Conservation (phyloP, 2,888 invertebrate species). For the Lasius fuliginosus region DNA sequence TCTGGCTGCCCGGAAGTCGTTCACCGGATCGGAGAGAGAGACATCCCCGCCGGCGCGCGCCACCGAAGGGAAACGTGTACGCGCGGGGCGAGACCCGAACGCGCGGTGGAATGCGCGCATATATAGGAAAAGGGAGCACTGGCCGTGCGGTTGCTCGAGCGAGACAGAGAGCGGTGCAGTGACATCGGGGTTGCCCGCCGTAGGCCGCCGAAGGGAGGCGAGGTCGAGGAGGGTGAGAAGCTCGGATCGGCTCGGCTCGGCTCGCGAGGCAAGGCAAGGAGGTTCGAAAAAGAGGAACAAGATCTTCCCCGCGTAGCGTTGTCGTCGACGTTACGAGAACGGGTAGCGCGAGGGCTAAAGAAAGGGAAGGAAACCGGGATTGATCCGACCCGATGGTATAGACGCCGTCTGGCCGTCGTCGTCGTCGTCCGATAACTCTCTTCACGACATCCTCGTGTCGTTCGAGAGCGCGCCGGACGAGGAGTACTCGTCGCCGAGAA, state of each 20-base stretch:
- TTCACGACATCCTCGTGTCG: background rate
- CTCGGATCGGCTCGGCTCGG: background rate
- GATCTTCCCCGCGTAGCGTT: background rate
- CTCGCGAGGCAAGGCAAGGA: background rate
- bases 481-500: background rate
- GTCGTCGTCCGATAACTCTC: background rate
- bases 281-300: background rate
- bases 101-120: constrained; percentile 52
- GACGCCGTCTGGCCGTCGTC: constrained; percentile 12
- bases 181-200: constrained; percentile 42
- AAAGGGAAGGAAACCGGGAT: constrained; percentile 21
- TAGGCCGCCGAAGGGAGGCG: constrained; percentile 23
- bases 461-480: background rate
- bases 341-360: background rate
- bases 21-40: background rate
- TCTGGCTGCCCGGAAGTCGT: background rate
- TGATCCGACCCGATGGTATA: constrained; percentile 29
- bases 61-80: constrained; percentile 30
- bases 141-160: constrained; percentile 56
- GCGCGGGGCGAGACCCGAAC: constrained; percentile 48
- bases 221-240: constrained; percentile 13
- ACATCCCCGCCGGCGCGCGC: background rate
- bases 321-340: background rate
- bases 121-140: constrained; percentile 60
- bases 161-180: constrained; percentile 53